Percentiles rank a stretch among this genome's conserved stretches.
Conservation (phyloP, 2,888 invertebrate species). For the Schizaphis graminum region DNA sequence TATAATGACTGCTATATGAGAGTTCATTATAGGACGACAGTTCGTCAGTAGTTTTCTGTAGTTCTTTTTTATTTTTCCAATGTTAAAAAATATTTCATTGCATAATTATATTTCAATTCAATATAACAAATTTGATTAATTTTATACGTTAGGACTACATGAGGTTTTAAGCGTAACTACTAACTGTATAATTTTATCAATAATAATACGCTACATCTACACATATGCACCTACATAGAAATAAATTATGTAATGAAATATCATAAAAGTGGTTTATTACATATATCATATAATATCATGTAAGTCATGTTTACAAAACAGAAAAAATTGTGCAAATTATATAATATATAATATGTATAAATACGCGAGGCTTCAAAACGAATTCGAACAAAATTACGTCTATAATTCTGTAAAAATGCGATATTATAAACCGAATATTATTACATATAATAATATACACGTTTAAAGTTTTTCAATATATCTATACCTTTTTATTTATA, state of each 20-base stretch:
- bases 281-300: background rate
- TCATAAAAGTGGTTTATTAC: slow-evolving; percentile 23
- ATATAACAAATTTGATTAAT: background rate
- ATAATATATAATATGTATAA: no score
- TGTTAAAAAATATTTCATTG: background rate
- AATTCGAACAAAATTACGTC: background rate
- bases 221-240: background rate
- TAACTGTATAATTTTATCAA: background rate
- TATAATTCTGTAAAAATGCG: background rate
- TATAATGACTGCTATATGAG: no score
- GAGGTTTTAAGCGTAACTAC: background rate
- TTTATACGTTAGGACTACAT: background rate
- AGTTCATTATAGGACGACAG: background rate
- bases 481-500: no score
- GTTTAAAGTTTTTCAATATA: background rate
- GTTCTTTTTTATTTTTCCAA: background rate
- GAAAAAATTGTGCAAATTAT: background rate
- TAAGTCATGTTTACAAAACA: background rate
- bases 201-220: background rate
- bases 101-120: background rate
- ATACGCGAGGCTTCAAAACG: background rate
- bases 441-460: background rate
- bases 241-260: slow-evolving; percentile 1
- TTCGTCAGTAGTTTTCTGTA: background rate
- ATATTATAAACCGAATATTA: background rate